Conservation (phyloP, 2,797 vertebrate species). For the Helicolenus hilgendorfi region DNA sequence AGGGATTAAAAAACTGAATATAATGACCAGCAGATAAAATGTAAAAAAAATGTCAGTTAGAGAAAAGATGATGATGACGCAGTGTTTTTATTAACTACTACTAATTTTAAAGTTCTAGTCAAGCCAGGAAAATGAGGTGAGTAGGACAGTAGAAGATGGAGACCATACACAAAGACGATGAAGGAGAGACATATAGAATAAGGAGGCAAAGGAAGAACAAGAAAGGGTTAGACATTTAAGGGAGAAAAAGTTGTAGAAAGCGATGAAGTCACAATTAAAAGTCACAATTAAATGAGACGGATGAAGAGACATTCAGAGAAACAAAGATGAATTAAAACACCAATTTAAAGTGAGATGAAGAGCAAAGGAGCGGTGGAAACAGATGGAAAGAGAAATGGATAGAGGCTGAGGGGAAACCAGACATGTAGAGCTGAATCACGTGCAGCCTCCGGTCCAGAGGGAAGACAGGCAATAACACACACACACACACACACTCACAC, state of each 20-base stretch:
- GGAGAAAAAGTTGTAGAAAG: neutral
- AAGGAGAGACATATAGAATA: neutral
- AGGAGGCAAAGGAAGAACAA: neutral
- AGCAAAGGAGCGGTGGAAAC: neutral
- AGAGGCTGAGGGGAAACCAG: slow-evolving; percentile 27
- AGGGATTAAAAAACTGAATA: neutral
- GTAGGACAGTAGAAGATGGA: neutral
- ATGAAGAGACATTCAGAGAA: neutral
- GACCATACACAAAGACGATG: neutral
- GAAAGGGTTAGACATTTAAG: neutral
- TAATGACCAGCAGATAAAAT: neutral
- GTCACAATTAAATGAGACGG: neutral
- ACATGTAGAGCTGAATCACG: slow-evolving; percentile 55
- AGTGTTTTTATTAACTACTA: neutral
- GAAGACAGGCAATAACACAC: neutral
- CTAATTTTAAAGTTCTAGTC: neutral
- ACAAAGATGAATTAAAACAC: neutral
- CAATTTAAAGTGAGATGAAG: neutral
- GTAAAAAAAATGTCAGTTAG: neutral
- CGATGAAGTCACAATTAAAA: neutral
- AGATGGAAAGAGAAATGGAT: slow-evolving; percentile 1
- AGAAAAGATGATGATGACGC: neutral
- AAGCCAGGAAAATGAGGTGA: neutral
- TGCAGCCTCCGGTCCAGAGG: slow-evolving; percentile 38
- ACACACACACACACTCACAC: neutral